Evolutionary conservation across 2,797 vertebrate species (phyloP), one percentile per base, ranked within the genome.

Genomic region (Neosalanx taihuensis): DNA sequence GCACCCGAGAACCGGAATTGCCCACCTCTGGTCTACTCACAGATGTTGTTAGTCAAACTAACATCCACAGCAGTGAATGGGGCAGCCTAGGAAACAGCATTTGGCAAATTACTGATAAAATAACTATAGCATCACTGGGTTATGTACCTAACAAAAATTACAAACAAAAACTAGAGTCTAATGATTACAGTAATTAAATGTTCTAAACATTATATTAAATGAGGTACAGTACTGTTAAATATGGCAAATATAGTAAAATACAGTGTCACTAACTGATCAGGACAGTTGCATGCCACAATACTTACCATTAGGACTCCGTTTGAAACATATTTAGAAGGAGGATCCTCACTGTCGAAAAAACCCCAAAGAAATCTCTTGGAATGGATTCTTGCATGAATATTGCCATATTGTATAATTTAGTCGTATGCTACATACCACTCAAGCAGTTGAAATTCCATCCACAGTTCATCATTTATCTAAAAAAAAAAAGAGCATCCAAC

Each of bases 281-380:
- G 35, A 7, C 56, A 59, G 12, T 41, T 13, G 41, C 41, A 46
- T 46, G 9, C 10, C 41, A 46, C 41, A 12, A 46, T 46, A 46
- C 89, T 89, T 91, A 96, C 95, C 95, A 95, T 85, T 41, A 96
- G 73, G 20, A 95, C 88, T 78, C 93, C 94, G 59, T 96, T 96
- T 31, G 92, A 92, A 74, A 88, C 3, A 35, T 94, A 93, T 51
- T 78, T 69, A 75, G 90, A 88, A 4, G 86, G 81, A 7, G 71
- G 59, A 0, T 89, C 88, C 13, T 80, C 46, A 67, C 94, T 95
- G 81, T 17, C 72, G 75, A 0, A 41, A 1, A 35, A 17, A 56
- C 23, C 23, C 23, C 23, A 31, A 70, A 4, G 7, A 64, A 30
- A n/a, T 29, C 3, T 51, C 18, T 41, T 12, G 30, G 9, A 23